Evolutionary conservation across 2,113 vertebrate species (phyloP), one percentile per base, ranked within the genome.

Genomic region (Leptodactylus fuscus): DNA sequence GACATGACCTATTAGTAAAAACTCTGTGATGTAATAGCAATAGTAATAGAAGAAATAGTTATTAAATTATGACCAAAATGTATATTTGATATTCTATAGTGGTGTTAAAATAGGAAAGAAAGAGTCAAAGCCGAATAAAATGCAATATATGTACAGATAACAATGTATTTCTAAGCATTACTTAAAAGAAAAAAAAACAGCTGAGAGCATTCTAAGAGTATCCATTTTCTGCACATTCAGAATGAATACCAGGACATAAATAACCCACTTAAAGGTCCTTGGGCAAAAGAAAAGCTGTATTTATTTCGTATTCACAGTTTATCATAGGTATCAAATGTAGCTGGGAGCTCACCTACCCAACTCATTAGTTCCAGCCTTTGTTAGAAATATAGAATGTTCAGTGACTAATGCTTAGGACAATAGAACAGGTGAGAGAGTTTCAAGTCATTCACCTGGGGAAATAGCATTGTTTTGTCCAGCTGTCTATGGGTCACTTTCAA

Each of bases 271-370:
- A 90, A 92, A 83, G 88, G 89, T 93, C 88, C 87, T 92, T 89
- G 88, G 89, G 88, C 90, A 90, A 88, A 80, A 79, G 91, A 89
- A 91, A 91, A 91, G 91, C 90, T 90, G 87, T 93, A 92, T 93
- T 93, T 93, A 94, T 94, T 91, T 90, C 91, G 92, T 90, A 91
- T 88, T 90, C 92, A 91, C 90, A 91, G 91, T 91, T 93, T 91
- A 90, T 87, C 84, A 86, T 86, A 89, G 91, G 90, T 91, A 92
- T 91, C 91, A 90, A 90, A 92, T 90, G 91, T 92, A 91, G 75
- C 29, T 65, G 36, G 81, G 24, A 44, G 41, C 36, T 90, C 65
- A 89, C 83, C 67, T 87, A 67, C 32, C 87, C 87, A 60, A 85
- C 3, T 87, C 88, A 9, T 88, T 88, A 87, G 27, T 49, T 60